phyloP scores from a whole-genome alignment of 2,113 vertebrate genomes.

The Brienomyrus longianalis region DNA sequence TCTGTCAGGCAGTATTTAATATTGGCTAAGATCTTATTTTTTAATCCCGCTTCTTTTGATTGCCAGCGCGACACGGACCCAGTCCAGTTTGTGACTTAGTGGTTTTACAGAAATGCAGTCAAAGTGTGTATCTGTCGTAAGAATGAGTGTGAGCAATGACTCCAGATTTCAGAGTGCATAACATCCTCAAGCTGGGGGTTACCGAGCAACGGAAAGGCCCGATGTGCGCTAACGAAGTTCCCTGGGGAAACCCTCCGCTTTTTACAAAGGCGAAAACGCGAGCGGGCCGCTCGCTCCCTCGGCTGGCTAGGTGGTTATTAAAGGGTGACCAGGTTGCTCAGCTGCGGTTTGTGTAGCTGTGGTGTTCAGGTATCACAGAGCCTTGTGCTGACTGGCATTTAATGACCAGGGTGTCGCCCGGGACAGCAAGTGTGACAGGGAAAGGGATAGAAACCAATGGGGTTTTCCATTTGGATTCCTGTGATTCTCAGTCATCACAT shows the following conservation, averaged over 20 bases:
- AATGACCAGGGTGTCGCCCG: background rate
- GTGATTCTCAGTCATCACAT: background rate
- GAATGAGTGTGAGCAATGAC: background rate
- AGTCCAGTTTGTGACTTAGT: background rate
- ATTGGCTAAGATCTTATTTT: background rate
- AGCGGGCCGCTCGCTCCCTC: background rate
- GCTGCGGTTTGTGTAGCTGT: background rate
- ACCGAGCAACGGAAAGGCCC: background rate
- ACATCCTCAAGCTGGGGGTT: background rate
- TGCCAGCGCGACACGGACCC: background rate
- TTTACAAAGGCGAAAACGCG: background rate
- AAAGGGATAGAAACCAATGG: background rate
- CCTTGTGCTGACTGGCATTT: background rate
- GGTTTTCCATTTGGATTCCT: background rate
- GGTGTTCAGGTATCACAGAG: background rate
- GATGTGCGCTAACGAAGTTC: background rate
- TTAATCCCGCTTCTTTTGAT: background rate
- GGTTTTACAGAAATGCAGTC: background rate
- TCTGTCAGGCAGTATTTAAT: background rate
- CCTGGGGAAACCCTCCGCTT: background rate
- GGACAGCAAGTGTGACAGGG: background rate
- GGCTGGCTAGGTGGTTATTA: background rate
- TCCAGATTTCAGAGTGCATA: background rate
- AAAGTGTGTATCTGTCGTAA: background rate
- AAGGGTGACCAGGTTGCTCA: background rate